A percentile compares a stretch with the other conserved stretches of the same genome.
Evolutionary conservation across 1,140 invertebrate genomes (phyloP).

Genomic region (Drosophila equinoxialis): DNA sequence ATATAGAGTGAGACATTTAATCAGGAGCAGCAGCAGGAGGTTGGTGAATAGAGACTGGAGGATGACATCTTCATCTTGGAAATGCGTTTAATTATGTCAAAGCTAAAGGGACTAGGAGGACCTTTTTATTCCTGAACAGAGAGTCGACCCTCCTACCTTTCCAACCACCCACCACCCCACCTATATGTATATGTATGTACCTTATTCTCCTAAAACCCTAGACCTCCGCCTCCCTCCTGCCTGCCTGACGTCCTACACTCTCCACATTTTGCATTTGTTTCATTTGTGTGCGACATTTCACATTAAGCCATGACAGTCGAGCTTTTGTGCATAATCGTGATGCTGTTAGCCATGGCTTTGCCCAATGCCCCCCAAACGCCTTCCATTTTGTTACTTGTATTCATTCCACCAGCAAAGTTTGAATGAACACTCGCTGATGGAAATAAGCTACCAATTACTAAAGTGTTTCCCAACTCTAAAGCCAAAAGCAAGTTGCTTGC

Average conservation of each 20-base stretch:
- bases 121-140: slow-evolving; percentile 29
- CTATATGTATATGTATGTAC: slow-evolving; percentile 2
- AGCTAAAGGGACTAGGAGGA: slow-evolving; percentile 45
- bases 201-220: slow-evolving; percentile 43
- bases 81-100: slow-evolving; percentile 81
- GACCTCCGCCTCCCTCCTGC: neutral
- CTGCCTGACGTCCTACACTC: slow-evolving; percentile 1
- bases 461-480: slow-evolving; percentile 67
- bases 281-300: slow-evolving; percentile 74
- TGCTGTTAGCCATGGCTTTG: slow-evolving; percentile 66
- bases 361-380: slow-evolving; percentile 6
- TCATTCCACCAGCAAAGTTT: slow-evolving; percentile 16
- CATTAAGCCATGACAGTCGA: slow-evolving; percentile 68
- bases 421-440: slow-evolving; percentile 49
- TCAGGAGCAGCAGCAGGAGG: slow-evolving; percentile 33
- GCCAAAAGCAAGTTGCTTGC: slow-evolving; percentile 30
- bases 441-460: slow-evolving; percentile 79
- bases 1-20: slow-evolving; percentile 28
- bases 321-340: slow-evolving; percentile 78
- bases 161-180: neutral
- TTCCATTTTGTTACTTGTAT: neutral
- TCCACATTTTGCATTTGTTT: slow-evolving; percentile 68
- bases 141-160: neutral
- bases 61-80: slow-evolving; percentile 77
- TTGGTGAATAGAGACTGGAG: slow-evolving; percentile 11